These are phyloP conservation scores for Brenthis hecate DNA, from an alignment of 2,888 invertebrate genomes.

Conservation along the genomic window DNA sequence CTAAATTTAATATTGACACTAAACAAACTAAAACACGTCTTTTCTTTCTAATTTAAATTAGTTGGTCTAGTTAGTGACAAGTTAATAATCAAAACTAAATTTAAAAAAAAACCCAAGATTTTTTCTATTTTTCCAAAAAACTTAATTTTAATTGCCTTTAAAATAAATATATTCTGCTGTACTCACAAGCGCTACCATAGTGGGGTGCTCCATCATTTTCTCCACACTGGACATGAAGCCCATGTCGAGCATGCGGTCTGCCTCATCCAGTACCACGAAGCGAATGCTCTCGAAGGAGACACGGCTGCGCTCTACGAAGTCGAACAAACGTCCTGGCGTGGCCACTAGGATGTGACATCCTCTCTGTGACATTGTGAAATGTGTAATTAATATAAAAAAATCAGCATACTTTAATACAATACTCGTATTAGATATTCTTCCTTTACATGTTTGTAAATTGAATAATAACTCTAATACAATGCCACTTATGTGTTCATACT, in stretches of 20 bases:
- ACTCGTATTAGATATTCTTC: not conserved
- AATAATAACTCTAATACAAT: too few relatives aligned
- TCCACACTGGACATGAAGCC: slow-evolving; percentile 98
- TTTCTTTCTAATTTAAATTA: too few relatives aligned
- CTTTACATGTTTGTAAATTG: too few relatives aligned
- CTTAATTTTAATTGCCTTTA: not conserved
- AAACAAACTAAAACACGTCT: too few relatives aligned
- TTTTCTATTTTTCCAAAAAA: not conserved
- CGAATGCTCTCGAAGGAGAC: slow-evolving; percentile 94
- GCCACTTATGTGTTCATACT: too few relatives aligned
- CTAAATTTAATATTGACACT: too few relatives aligned
- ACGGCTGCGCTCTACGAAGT: slow-evolving; percentile 96
- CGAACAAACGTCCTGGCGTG: slow-evolving; percentile 97
- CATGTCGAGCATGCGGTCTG: slow-evolving; percentile 99
- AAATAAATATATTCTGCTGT: not conserved
- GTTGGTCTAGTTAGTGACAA: too few relatives aligned
- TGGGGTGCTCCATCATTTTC: slow-evolving; percentile 88
- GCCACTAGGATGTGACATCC: slow-evolving; percentile 99
- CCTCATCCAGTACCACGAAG: slow-evolving; percentile 97
- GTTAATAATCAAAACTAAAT: too few relatives aligned
- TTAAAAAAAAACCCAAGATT: too few relatives aligned
- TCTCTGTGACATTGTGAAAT: slow-evolving; percentile 58
- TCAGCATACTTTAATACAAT: not conserved
- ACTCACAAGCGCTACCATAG: slow-evolving; percentile 91
- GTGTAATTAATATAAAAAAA: not conserved